Percentiles rank a stretch among this genome's conserved stretches.
Conservation (phyloP, 2,797 vertebrate genomes). For the Chromobotia macracanthus region DNA sequence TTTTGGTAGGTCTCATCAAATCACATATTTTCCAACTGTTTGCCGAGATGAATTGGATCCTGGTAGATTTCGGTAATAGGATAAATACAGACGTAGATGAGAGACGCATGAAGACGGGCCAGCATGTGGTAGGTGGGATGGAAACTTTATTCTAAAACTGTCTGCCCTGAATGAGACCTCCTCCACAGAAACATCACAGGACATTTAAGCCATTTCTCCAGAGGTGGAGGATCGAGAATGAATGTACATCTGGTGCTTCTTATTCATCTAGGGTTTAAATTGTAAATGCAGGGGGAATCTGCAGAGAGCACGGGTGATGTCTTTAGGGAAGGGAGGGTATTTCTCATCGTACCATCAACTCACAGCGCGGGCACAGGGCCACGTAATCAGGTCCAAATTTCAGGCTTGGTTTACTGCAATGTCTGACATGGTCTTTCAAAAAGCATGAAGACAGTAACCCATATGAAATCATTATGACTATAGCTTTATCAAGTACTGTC, state of each 20-base stretch:
- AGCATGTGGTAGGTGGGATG: conserved; percentile 64
- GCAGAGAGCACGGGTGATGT: conserved; percentile 48
- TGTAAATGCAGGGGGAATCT: conserved; percentile 5
- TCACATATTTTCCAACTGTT: conserved; percentile 77
- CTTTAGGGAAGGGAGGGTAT: conserved; percentile 44
- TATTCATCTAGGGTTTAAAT: conserved; percentile 52
- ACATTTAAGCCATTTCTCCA: conserved; percentile 66
- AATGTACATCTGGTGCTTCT: conserved; percentile 47
- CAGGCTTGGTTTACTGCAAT: conserved; percentile 66
- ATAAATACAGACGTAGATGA: conserved; percentile 72
- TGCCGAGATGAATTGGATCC: conserved; percentile 74
- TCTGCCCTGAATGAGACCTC: conserved; percentile 65
- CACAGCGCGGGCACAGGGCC: conserved; percentile 60
- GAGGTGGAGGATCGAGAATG: conserved; percentile 36
- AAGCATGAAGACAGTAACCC: conserved; percentile 42
- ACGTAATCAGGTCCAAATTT: conserved; percentile 72
- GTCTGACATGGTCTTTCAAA: conserved; percentile 54
- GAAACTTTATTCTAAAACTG: conserved; percentile 65
- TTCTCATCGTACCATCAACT: conserved; percentile 80
- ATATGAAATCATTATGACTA: conserved; percentile 59
- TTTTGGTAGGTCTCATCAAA: conserved; percentile 68
- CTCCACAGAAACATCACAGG: conserved; percentile 46
- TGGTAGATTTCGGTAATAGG: conserved; percentile 75
- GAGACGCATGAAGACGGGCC: conserved; percentile 57
- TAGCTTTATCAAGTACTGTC: conserved; percentile 56